Evolutionary conservation across 2,888 invertebrate genomes (phyloP), one percentile per base, ranked within the genome.

Genomic region (Clitarchus hookeri): DNA sequence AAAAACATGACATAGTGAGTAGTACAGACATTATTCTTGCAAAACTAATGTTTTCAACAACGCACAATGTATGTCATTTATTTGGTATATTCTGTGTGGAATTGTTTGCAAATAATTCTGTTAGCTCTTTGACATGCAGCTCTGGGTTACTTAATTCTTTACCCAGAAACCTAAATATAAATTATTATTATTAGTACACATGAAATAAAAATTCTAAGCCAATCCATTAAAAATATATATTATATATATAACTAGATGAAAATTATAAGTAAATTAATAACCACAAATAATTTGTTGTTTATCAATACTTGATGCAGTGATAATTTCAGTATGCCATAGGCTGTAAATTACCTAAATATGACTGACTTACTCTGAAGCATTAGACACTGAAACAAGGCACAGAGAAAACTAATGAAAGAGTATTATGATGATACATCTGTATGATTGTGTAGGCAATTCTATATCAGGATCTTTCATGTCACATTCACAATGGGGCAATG

Each of bases 401-500:
- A 65, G 19, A 65, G 2, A 65, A 23, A 8, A 65, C 36, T 65
- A 65, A 65, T n/a, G n/a, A 0, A 65, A 65, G 19, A 65, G 65
- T 65, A 65, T 8, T n/a, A 65, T 16, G 65, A 65, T 23, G 65
- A 65, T 23, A 65, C 65, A 23, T 65, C 65, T n/a, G n/a, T 8
- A 65, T 65, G 8, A 19, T 65, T 23, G 65, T 0, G n/a, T 23
- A 65, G 65, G 16, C 19, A 65, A n/a, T 48, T 48, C 16, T 48
- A 36, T 48, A 48, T 48, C 16, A 13, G 48, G 8, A 65, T 23
- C 65, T 65, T 16, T 65, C 65, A 23, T 16, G 19, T n/a, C 16
- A 65, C 65, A 65, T 65, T 65, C 65, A 65, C n/a, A 65, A 65
- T 65, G 65, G 65, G n/a, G 65, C 65, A 65, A 65, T 65, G 23